Base-by-base conservation (phyloP, 2,888 invertebrate species). In the Muschampia plurimacula region DNA sequence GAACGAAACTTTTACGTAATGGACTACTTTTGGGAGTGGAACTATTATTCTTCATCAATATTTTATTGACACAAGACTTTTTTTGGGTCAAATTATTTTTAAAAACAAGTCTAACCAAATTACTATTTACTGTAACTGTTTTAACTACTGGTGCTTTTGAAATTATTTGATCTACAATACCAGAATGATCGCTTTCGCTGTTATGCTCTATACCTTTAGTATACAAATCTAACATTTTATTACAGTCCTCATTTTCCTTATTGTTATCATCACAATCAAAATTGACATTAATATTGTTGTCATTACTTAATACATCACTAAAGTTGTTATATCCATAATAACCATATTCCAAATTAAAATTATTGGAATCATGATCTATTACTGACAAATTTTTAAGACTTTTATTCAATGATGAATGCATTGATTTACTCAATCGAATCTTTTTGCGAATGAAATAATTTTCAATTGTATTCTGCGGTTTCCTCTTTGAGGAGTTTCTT, bases 1-100 rank as follows among this genome's bases (percentile, higher is more conserved):
- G 70, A 70, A 78, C 74, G 77, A 75, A 78, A 32, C 73, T 77
- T 74, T 80, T 82, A 64, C 77, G 78, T 55, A 81, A 67, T 0
- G 91, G 91, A 79, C 91, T 92, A 15, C 80, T 83, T 74, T 82
- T 89, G 0, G 93, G 93, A 0, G 93, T 94, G 0, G 93, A 93
- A 78, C 91, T 92, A 79, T 90, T 84, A 74, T 89, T 88, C 36
- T 83, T 80, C 6, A 87, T 81, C 66, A 85, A 80, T 57, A 75
- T 80, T 32, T 66, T 68, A 28, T 49, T 60, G 15, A 55, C 22
- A 57, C 46, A 4, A 64, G 68, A 28, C 8, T 64, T 63, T 36
- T 63, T 72, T 39, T 52, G 41, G 9, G 46, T 55, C 8, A 64
- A n/a, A 13, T 79, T 81, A 55, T 77, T 80, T 10, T 80, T 83